Evolutionary conservation across 30 jellyfish, hydroid and myxozoan genomes (phyloP).

Genomic region (Hydra vulgaris): DNA sequence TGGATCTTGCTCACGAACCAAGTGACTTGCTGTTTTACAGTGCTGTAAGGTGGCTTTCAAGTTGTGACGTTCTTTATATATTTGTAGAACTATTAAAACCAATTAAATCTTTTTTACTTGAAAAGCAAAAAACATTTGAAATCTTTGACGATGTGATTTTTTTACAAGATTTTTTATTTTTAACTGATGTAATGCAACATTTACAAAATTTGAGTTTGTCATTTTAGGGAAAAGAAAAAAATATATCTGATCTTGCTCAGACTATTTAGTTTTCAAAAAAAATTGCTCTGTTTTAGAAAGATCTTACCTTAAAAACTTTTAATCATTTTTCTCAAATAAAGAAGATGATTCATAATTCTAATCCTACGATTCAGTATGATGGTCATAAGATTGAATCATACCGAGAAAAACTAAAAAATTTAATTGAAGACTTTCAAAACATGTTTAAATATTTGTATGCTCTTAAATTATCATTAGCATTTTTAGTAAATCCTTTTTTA

Average conservation of each 20-base stretch:
- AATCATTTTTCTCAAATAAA: not conserved
- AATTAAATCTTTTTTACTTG: not conserved
- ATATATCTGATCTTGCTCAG: not conserved
- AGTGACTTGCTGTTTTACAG: not conserved
- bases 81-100: not conserved
- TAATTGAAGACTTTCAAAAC: not conserved
- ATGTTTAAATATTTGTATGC: not conserved
- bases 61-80: not conserved
- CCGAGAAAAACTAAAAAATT: not conserved
- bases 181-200: not conserved
- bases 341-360: not conserved
- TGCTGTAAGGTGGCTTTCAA: not conserved
- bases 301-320: not conserved
- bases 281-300: not conserved
- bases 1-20: not conserved
- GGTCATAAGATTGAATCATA: not conserved
- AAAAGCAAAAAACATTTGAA: not conserved
- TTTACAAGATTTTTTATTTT: not conserved
- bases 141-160: not conserved
- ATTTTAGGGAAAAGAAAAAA: not conserved
- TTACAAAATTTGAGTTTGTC: not conserved
- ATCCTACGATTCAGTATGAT: not conserved
- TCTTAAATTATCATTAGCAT: not conserved
- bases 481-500: not conserved
- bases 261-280: not conserved